Evolutionary conservation across 2,113 vertebrate species (phyloP).

Genomic region (Dermatemys mawii): DNA sequence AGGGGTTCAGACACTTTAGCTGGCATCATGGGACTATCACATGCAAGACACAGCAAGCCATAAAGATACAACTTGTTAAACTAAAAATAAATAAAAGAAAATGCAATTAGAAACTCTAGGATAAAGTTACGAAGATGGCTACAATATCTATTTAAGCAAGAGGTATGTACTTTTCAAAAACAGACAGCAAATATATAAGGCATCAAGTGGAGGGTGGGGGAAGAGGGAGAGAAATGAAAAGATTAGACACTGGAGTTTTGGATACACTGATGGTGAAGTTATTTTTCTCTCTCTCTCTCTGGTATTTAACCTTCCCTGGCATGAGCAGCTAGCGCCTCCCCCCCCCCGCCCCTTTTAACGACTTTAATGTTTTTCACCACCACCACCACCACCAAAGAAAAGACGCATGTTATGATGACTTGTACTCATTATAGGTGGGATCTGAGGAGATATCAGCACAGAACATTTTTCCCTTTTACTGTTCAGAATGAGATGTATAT

Average conservation of each 20-base stretch:
- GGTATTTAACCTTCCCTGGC: slow-evolving; percentile 77
- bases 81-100: slow-evolving; percentile 78
- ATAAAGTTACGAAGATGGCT: slow-evolving; percentile 78
- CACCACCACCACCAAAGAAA: slow-evolving; percentile 37
- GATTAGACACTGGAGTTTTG: slow-evolving; percentile 52
- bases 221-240: slow-evolving; percentile 33
- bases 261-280: slow-evolving; percentile 42
- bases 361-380: background rate
- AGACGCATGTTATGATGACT: background rate
- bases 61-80: slow-evolving; percentile 67
- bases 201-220: slow-evolving; percentile 41
- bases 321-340: slow-evolving; percentile 15
- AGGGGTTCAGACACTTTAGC: slow-evolving; percentile 46
- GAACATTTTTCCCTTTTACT: background rate
- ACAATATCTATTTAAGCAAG: slow-evolving; percentile 73
- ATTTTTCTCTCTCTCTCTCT: slow-evolving; percentile 63
- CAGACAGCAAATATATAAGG: slow-evolving; percentile 63
- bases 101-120: slow-evolving; percentile 73
- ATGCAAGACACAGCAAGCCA: slow-evolving; percentile 72
- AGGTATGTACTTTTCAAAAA: slow-evolving; percentile 50
- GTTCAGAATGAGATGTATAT: slow-evolving; percentile 40
- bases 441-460: background rate
- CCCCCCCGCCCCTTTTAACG: slow-evolving; percentile 55
- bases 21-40: slow-evolving; percentile 65
- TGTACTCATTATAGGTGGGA: slow-evolving; percentile 34